Percentiles rank a stretch among this genome's conserved stretches.
Conservation (phyloP, 2,888 invertebrate genomes). For the Phengaris alcon region DNA sequence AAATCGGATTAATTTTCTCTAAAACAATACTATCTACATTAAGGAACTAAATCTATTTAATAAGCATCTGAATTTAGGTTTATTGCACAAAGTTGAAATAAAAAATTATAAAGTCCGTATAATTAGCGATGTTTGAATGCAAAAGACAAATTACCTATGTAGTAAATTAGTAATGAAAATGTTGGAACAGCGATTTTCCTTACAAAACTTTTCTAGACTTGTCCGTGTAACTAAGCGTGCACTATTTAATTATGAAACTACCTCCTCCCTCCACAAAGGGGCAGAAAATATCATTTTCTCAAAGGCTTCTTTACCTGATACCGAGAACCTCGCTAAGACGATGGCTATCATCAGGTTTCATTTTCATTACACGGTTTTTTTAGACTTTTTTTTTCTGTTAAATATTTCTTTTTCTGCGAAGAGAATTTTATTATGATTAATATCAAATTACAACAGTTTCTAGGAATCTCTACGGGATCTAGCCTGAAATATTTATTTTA, state of each 20-base stretch:
- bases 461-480: background rate
- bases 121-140: slow-evolving; percentile 43
- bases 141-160: slow-evolving; percentile 44
- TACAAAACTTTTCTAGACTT: slow-evolving; percentile 49
- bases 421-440: background rate
- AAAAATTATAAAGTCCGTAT: slow-evolving; percentile 36
- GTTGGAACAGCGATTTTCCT: slow-evolving; percentile 47
- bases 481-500: background rate
- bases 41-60: too few species aligned
- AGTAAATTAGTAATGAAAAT: slow-evolving; percentile 48
- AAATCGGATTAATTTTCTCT: too few species aligned
- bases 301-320: slow-evolving; percentile 46
- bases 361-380: slow-evolving; percentile 20
- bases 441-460: background rate
- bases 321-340: slow-evolving; percentile 35
- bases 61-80: too few species aligned
- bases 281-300: slow-evolving; percentile 49
- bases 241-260: slow-evolving; percentile 66
- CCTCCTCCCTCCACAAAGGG: slow-evolving; percentile 45
- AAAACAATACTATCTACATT: too few species aligned
- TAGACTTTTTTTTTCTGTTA: background rate
- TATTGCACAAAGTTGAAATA: too few species aligned
- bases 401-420: background rate
- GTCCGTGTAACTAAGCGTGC: slow-evolving; percentile 61
- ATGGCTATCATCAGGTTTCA: slow-evolving; percentile 32